Percentiles rank a stretch among this genome's conserved stretches.
phyloP scores from a whole-genome alignment of 35 echinoderm and acorn worm genomes.

The Heliocidaris erythrogramma region DNA sequence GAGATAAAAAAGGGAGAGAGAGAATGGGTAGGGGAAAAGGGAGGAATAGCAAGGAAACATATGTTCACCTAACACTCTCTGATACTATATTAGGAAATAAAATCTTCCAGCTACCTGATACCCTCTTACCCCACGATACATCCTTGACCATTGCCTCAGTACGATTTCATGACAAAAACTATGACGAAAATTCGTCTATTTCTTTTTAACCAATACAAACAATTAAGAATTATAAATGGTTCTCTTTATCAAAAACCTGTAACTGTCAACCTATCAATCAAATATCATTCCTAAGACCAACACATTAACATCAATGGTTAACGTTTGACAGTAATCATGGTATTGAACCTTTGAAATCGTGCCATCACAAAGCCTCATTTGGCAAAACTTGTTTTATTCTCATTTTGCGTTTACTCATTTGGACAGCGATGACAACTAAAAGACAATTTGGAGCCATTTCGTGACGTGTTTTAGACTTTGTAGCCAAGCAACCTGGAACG shows the following conservation, averaged over 20 bases:
- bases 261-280: constrained; percentile 1
- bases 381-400: neutral
- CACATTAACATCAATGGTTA: neutral
- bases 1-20: neutral
- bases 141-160: neutral
- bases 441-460: neutral
- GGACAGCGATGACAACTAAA: constrained; percentile 16
- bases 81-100: neutral
- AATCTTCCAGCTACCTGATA: neutral
- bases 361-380: constrained; percentile 3
- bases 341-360: neutral
- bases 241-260: neutral
- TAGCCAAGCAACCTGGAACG: neutral
- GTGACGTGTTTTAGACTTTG: constrained; percentile 9
- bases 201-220: neutral
- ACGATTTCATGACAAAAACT: neutral
- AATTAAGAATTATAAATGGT: neutral
- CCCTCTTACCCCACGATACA: neutral
- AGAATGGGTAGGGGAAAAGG: neutral
- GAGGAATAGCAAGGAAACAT: neutral
- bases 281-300: neutral
- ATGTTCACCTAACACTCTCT: neutral
- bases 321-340: neutral
- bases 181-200: neutral
- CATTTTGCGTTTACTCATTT: neutral